Base-by-base conservation (phyloP, 2,797 vertebrate species). In the Chiloscyllium punctatum region DNA sequence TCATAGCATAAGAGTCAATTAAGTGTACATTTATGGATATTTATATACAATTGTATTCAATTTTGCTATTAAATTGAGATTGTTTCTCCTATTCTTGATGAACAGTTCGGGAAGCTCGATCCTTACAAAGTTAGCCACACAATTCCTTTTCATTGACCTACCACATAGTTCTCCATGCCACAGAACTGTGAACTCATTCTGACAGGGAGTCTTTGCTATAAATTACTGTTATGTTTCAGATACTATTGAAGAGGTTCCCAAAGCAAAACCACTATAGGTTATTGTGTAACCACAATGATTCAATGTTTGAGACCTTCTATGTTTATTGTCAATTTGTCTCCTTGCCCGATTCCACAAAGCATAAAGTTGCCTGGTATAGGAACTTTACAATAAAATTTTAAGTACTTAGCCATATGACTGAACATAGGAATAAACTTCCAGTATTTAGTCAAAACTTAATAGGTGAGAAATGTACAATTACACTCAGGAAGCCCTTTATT, bases 401-500 rank as follows among this genome's bases (percentile, higher is more conserved):
- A 48, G 90, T 33, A 66, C 37, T 84, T 84, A 37, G 62, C n/a
- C 9, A 62, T 91, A 37, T 66, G 66, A 92, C 7, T 68, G 66
- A 92, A 15, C 66, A 25, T 18, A 92, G n/a, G 21, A 68, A 18
- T 4, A 3, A 6, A 69, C 92, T 69, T 69, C 42, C 62, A 69
- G n/a, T 69, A 69, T 69, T 92, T 92, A 92, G 33, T 69, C 18
- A 5, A 21, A 69, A 37, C 37, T 69, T 42, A 48, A 84, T 42
- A 48, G 21, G 42, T 25, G 42, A 48, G 18, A 84, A 84, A 48
- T 21, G 23, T 42, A 84, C 82, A 23, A 15, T 84, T 69, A 69
- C 42, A 69, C 90, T 92, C 90, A 92, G 90, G 90, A 92, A 92
- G 90, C 62, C n/a, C n/a, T 69, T 92, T 1, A 48, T 84, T 84